Evolutionary conservation across 2,797 vertebrate genomes (phyloP).

Genomic region (Centroberyx gerrardi): DNA sequence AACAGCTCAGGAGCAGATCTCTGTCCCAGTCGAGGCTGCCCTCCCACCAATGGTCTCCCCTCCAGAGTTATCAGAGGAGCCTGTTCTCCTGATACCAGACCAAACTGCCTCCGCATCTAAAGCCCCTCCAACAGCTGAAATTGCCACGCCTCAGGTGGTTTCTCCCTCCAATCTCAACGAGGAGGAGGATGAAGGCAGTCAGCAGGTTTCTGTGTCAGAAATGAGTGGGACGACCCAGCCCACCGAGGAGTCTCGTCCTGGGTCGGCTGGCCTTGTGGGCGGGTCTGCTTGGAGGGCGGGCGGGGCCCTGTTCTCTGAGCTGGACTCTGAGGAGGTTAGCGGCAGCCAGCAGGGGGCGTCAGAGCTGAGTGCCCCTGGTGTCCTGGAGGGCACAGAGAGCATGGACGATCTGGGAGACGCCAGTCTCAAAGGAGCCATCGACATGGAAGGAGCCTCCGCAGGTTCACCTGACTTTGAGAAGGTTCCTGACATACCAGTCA

Average conservation of each 20-base stretch:
- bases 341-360: slow-evolving; percentile 87
- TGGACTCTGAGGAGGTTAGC: slow-evolving; percentile 88
- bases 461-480: slow-evolving; percentile 87
- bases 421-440: slow-evolving; percentile 85
- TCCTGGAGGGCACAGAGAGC: slow-evolving; percentile 88
- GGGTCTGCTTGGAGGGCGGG: slow-evolving; percentile 80
- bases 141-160: background rate
- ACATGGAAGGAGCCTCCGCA: slow-evolving; percentile 85
- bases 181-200: slow-evolving; percentile 84
- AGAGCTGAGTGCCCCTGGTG: slow-evolving; percentile 85
- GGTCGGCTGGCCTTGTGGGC: slow-evolving; percentile 78
- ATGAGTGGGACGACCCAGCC: slow-evolving; percentile 88
- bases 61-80: slow-evolving; percentile 24
- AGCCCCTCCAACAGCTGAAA: slow-evolving; percentile 3
- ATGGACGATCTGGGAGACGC: slow-evolving; percentile 87
- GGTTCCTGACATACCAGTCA: slow-evolving; percentile 83
- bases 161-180: slow-evolving; percentile 66
- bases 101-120: slow-evolving; percentile 42
- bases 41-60: slow-evolving; percentile 32
- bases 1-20: slow-evolving; percentile 8
- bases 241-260: slow-evolving; percentile 86
- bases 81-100: slow-evolving; percentile 38
- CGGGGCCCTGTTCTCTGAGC: slow-evolving; percentile 79
- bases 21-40: slow-evolving; percentile 23
- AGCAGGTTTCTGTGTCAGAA: slow-evolving; percentile 86